phyloP scores from a whole-genome alignment of 2,113 vertebrate species.

The Melanerpes aurifrons region DNA sequence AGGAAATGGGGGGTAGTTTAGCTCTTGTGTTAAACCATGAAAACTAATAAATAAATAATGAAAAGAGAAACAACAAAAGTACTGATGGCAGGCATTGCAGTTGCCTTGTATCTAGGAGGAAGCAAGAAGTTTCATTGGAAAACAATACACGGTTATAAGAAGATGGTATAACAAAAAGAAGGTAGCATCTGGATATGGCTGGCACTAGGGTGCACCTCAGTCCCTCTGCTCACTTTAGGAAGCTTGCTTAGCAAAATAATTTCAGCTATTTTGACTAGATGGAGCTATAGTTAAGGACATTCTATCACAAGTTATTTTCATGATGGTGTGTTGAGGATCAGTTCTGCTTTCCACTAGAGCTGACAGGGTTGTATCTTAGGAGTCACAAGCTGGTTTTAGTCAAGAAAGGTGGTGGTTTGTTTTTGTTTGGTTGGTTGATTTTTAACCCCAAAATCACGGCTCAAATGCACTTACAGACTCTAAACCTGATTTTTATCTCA shows the following conservation, averaged over 20 bases:
- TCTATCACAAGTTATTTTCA: background rate
- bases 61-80: no score
- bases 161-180: background rate
- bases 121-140: background rate
- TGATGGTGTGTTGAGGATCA: background rate
- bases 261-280: background rate
- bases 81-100: background rate
- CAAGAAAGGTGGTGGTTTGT: background rate
- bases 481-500: conserved; percentile 6
- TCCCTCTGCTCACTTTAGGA: background rate
- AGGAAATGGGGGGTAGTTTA: background rate
- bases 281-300: background rate
- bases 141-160: background rate
- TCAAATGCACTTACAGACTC: background rate
- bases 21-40: no score
- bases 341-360: background rate
- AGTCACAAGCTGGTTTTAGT: conserved; percentile 21
- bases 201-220: background rate
- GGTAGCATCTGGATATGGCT: accelerated
- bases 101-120: background rate
- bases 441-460: background rate
- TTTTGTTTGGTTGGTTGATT: no score
- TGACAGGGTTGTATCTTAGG: background rate
- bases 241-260: background rate
- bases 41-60: no score